Evolutionary conservation across 2,888 invertebrate genomes (phyloP), one percentile per base, ranked within the genome.

Genomic region (Campaea margaritaria): DNA sequence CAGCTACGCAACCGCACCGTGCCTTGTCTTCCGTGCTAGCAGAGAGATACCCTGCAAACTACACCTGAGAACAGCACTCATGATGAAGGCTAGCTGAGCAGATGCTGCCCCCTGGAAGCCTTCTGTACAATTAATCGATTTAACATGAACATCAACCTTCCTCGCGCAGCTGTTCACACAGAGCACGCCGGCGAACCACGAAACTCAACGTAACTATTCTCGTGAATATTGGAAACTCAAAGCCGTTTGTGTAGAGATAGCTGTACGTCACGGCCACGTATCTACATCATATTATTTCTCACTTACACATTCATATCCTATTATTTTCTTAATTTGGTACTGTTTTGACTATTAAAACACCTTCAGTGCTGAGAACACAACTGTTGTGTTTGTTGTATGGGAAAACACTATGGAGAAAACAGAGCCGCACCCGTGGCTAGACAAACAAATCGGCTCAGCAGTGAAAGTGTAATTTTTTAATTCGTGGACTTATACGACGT

Each of bases 161-260:
- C 42, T 27, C 27, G 7, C 38, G 21, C 75, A 59, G 64, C 72
- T 74, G 74, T 48, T 55, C 55, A 65, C 67, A 70, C 65, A 71
- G 31, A 39, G 52, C 45, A 60, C 39, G 41, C 48, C 38, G 58
- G 5, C 21, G 21, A 21, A 3, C 2, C 21, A 21, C 21, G 21
- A 21, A 3, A 21, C 21, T 5, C 21, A 21, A 21, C 21, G 21
- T 5, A 34, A 14, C 8, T 31, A 31, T 45, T 28, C 45, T 45
- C 31, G 31, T 15, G 34, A 15, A 34, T 34, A 52, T 49, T 42
- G 38, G 31, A 16, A 15, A 34, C 39, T 43, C 38, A 42, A 34
- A 41, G 21, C 43, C 12, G 11, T 21, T 27, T 48, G 14, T 4
- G 27, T 10, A 21, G 15, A 16, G 12, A 10, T 21, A 21, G 21